Evolutionary conservation across 2,888 invertebrate genomes (phyloP).

Genomic region (Noctua fimbriata): DNA sequence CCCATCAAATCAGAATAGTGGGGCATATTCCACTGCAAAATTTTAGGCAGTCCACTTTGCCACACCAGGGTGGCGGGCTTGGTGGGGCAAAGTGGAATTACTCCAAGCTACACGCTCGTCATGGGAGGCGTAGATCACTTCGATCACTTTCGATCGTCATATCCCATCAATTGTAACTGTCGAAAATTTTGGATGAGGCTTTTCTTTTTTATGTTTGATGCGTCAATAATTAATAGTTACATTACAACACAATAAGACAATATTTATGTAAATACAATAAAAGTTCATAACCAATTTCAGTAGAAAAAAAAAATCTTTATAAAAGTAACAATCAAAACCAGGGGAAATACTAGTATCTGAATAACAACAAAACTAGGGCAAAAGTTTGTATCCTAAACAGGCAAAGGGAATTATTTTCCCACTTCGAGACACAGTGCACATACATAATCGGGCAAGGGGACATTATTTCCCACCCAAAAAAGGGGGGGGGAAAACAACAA

Average conservation of each 20-base stretch:
- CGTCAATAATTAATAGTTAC: no score
- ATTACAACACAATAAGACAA: background rate
- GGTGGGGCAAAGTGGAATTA: no score
- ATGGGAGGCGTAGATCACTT: no score
- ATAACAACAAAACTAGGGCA: slow-evolving; percentile 20
- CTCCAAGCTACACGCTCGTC: slow-evolving; percentile 2
- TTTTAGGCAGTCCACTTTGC: no score
- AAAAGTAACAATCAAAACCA: slow-evolving; percentile 11
- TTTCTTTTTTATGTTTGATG: no score
- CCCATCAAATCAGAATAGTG: no score
- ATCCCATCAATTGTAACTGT: no score
- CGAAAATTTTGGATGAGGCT: no score
- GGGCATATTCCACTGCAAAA: no score
- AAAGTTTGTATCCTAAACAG: background rate
- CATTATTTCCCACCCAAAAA: slow-evolving; percentile 35
- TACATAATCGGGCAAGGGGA: slow-evolving; percentile 44
- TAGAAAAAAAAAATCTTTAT: slow-evolving; percentile 1
- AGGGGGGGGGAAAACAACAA: background rate
- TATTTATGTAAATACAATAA: slow-evolving; percentile 18
- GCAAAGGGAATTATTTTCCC: slow-evolving; percentile 45
- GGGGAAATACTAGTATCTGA: slow-evolving; percentile 6
- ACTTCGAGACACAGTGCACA: slow-evolving; percentile 36
- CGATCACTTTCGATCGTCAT: no score
- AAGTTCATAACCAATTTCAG: background rate
- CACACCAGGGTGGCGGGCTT: no score